Evolutionary conservation across 2,888 invertebrate species (phyloP).

Genomic region (Notodonta dromedarius): DNA sequence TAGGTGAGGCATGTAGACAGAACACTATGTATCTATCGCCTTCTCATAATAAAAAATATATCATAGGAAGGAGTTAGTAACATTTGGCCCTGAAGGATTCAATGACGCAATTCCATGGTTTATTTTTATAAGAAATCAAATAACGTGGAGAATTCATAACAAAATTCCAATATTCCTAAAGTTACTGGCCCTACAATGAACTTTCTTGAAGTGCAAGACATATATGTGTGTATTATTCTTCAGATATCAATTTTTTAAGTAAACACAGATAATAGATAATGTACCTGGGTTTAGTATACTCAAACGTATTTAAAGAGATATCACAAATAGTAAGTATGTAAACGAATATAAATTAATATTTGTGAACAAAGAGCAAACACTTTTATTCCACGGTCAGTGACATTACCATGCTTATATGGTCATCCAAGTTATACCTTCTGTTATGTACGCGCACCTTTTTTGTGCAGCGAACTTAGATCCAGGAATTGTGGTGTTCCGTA

Average conservation of each 20-base stretch:
- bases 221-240: too few relatives aligned
- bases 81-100: too few relatives aligned
- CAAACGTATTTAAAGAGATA: constrained; percentile 4
- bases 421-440: constrained; percentile 10
- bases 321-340: not conserved
- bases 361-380: constrained; percentile 21
- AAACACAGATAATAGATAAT: not conserved
- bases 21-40: too few relatives aligned
- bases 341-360: not conserved
- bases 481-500: constrained; percentile 9
- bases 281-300: not conserved
- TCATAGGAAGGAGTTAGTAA: too few relatives aligned
- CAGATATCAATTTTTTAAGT: not conserved
- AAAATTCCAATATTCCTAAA: too few relatives aligned
- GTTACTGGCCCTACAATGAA: too few relatives aligned
- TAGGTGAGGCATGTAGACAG: too few relatives aligned
- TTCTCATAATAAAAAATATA: too few relatives aligned
- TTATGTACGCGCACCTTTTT: not conserved
- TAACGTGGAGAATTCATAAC: too few relatives aligned
- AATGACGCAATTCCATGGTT: too few relatives aligned
- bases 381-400: constrained; percentile 34
- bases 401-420: constrained; percentile 15
- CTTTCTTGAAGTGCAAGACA: too few relatives aligned
- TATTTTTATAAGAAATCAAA: too few relatives aligned
- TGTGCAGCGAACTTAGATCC: not conserved